Evolutionary conservation across 2,888 invertebrate genomes (phyloP).

Genomic region (Mythimna vitellina): DNA sequence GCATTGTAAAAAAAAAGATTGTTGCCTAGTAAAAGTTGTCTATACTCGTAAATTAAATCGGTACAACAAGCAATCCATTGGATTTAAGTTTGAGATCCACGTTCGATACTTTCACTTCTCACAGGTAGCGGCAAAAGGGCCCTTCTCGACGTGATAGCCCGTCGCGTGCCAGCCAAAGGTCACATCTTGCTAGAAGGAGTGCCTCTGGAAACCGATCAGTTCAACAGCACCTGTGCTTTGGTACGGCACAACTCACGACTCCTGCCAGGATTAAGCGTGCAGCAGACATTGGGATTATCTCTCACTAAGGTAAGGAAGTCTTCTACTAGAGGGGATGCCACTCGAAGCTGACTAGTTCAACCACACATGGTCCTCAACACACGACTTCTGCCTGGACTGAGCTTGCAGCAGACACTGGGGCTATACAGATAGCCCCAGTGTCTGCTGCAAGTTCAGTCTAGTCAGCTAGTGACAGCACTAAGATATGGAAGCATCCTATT

Average conservation of each 20-base stretch:
- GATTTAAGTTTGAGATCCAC: too few species aligned
- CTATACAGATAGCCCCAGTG: too few species aligned
- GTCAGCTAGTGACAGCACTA: too few species aligned
- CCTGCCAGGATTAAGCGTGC: constrained; percentile 96
- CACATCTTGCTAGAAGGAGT: constrained; percentile 97
- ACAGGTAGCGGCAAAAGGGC: constrained; percentile 98
- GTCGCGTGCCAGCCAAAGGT: constrained; percentile 95
- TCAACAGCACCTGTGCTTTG: constrained; percentile 96
- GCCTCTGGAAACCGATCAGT: constrained; percentile 94
- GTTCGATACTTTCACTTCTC: background rate
- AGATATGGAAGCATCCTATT: too few species aligned
- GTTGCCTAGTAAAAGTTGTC: too few species aligned
- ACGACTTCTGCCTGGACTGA: constrained; percentile 95
- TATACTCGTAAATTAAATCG: too few species aligned
- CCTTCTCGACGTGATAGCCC: constrained; percentile 97
- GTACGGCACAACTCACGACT: constrained; percentile 96
- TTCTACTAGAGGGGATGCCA: constrained; percentile 95
- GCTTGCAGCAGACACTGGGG: constrained; percentile 94
- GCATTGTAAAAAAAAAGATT: too few species aligned
- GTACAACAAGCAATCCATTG: too few species aligned
- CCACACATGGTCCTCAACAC: constrained; percentile 83
- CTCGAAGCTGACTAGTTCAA: background rate
- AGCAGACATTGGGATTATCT: constrained; percentile 95
- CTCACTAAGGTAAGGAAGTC: constrained; percentile 92
- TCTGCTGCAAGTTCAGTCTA: too few species aligned